phyloP scores from a whole-genome alignment of 2,113 vertebrate species.

The Origma solitaria region DNA sequence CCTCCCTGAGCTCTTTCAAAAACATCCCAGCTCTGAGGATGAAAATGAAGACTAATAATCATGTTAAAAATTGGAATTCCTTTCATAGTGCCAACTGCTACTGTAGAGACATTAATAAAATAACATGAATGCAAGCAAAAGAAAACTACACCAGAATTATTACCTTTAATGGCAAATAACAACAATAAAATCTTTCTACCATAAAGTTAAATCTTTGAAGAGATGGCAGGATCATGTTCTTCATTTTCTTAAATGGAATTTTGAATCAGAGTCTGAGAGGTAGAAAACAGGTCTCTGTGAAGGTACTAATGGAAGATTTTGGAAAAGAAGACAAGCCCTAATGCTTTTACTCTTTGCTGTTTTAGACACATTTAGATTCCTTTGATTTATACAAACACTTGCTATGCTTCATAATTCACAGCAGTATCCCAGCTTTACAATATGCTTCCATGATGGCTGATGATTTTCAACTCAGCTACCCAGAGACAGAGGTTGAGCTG shows the following conservation, averaged over 20 bases:
- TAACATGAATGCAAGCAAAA: not conserved
- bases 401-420: not conserved
- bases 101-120: not conserved
- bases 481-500: conserved; percentile 35
- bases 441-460: not conserved
- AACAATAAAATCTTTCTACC: not conserved
- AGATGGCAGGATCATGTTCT: not conserved
- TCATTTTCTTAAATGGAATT: not conserved
- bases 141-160: not conserved
- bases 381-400: conserved; percentile 42
- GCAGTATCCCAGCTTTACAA: not conserved
- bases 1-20: not conserved
- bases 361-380: not conserved
- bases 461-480: not conserved
- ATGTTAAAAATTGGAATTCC: not conserved
- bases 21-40: not conserved
- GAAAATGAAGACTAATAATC: conserved; percentile 13
- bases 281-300: not conserved
- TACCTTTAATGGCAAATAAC: conserved; percentile 8
- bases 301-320: not conserved
- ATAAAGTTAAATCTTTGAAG: conserved; percentile 3
- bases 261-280: not conserved
- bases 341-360: not conserved
- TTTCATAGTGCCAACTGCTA: not conserved
- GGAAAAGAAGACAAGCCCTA: not conserved